phyloP scores from a whole-genome alignment of 2,888 invertebrate species.

The Acanthopleura granulata region DNA sequence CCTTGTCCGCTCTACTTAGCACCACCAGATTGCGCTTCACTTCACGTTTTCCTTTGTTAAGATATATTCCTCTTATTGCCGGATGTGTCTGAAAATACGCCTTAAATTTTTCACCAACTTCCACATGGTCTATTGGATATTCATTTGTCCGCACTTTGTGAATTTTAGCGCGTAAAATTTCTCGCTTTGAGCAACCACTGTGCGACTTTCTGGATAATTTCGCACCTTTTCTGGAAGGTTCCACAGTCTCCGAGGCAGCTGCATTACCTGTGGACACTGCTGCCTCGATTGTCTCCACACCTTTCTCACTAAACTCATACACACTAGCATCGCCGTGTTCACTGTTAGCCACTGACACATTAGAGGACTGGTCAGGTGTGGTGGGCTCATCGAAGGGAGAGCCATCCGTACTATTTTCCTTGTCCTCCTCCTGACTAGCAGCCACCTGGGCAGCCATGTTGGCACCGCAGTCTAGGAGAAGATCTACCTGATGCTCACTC shows the following conservation, averaged over 20 bases:
- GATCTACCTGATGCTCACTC: no score
- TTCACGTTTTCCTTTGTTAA: constrained; percentile 60
- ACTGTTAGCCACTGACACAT: neutral
- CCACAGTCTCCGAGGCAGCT: neutral
- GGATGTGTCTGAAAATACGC: constrained; percentile 49
- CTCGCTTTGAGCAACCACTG: neutral
- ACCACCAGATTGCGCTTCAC: constrained; percentile 49
- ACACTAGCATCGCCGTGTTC: constrained; percentile 3
- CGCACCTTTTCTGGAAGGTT: neutral
- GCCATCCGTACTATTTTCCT: neutral
- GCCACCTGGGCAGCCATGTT: neutral
- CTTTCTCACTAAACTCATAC: neutral
- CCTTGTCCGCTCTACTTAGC: constrained; percentile 43
- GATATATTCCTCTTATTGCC: constrained; percentile 48
- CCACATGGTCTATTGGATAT: constrained; percentile 28
- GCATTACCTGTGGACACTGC: neutral
- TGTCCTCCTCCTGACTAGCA: neutral
- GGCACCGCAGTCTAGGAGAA: no score
- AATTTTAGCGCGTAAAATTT: constrained; percentile 15
- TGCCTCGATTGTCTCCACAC: neutral
- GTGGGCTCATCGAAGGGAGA: neutral
- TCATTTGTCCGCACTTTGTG: neutral
- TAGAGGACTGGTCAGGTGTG: neutral
- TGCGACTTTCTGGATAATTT: neutral
- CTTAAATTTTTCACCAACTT: constrained; percentile 44